These are phyloP conservation scores for Sarcophaga peregrina DNA, from an alignment of 1,140 invertebrate genomes.

Conservation along the genomic window DNA sequence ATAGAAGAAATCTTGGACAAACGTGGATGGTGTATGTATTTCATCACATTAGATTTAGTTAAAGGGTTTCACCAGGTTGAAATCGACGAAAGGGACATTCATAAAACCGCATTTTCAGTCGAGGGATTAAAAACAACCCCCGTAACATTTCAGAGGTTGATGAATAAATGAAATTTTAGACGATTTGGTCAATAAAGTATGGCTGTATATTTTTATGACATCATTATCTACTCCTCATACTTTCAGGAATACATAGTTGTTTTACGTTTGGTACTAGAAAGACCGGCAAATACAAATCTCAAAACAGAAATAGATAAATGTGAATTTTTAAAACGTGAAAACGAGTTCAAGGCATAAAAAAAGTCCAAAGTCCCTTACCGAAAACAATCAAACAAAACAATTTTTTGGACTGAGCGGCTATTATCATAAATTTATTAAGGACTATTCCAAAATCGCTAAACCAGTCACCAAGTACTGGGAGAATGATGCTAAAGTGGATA, in stretches of 20 bases:
- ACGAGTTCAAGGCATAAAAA: no score
- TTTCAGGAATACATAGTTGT: not conserved
- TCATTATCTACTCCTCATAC: not conserved
- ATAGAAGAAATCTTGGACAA: no score
- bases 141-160: slow-evolving; percentile 66
- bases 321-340: no score
- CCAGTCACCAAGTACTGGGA: no score
- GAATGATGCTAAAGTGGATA: no score
- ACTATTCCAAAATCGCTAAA: no score
- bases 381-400: slow-evolving; percentile 3
- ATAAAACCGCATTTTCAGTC: slow-evolving; percentile 68
- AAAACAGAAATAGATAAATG: not conserved
- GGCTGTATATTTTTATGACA: slow-evolving; percentile 11
- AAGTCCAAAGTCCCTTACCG: not conserved
- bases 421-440: no score
- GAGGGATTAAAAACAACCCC: slow-evolving; percentile 65
- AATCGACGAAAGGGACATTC: slow-evolving; percentile 47
- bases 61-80: slow-evolving; percentile 27
- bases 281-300: not conserved
- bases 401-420: not conserved
- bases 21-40: slow-evolving; percentile 65
- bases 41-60: slow-evolving; percentile 64
- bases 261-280: not conserved
- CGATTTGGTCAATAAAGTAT: not conserved
- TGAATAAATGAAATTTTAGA: slow-evolving; percentile 53